Evolutionary conservation across 2,113 vertebrate genomes (phyloP).

Genomic region (Brachirus orientalis): DNA sequence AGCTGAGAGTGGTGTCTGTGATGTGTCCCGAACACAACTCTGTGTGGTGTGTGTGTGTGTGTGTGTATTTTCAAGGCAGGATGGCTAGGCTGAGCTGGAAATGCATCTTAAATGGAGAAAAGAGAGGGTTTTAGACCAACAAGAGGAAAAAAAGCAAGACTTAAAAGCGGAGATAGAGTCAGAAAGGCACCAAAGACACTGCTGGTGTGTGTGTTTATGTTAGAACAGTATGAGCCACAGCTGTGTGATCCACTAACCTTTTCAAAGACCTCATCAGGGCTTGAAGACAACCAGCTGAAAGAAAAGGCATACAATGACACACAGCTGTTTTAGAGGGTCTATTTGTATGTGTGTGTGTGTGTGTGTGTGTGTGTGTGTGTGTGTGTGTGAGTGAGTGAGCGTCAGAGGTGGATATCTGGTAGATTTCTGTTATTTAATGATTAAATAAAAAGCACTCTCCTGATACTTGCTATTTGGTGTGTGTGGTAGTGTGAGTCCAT

Average conservation of each 20-base stretch:
- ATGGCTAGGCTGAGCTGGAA: slow-evolving; percentile 73
- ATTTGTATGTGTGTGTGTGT: slow-evolving; percentile 13
- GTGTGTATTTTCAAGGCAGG: slow-evolving; percentile 38
- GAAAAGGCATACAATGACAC: slow-evolving; percentile 49
- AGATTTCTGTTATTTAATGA: slow-evolving; percentile 4
- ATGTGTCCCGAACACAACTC: slow-evolving; percentile 57
- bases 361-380: not conserved
- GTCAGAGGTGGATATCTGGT: slow-evolving; percentile 23
- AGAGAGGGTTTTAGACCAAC: slow-evolving; percentile 10
- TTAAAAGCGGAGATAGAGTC: slow-evolving; percentile 9
- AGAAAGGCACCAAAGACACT: not conserved
- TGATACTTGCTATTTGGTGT: not conserved
- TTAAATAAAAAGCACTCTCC: not conserved
- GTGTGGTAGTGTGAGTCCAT: slow-evolving; percentile 17
- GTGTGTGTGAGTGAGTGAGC: slow-evolving; percentile 10
- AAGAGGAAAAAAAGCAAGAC: not conserved
- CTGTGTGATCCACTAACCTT: slow-evolving; percentile 63
- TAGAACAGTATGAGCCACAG: slow-evolving; percentile 48
- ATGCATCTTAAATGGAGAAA: slow-evolving; percentile 48
- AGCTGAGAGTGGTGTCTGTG: slow-evolving; percentile 57
- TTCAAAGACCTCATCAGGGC: slow-evolving; percentile 48
- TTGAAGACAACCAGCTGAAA: slow-evolving; percentile 59
- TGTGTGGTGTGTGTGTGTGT: slow-evolving; percentile 18
- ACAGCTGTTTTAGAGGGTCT: slow-evolving; percentile 50
- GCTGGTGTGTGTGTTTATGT: slow-evolving; percentile 39